Evolutionary conservation across 2,113 vertebrate genomes (phyloP).

Genomic region (rat (Rattus norvegicus)): GRCr8 NC_086025.1:20452001-20452500

Average conservation of each 20-base stretch:
- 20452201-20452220: neutral
- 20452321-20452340: slow-evolving; percentile 49
- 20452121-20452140: slow-evolving; percentile 39
- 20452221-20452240: slow-evolving; percentile 55
- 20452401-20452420: slow-evolving; percentile 42
- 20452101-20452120: neutral
- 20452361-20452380: slow-evolving; percentile 1
- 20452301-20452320: slow-evolving; percentile 14
- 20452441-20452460: slow-evolving; percentile 41
- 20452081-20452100: too few relatives aligned
- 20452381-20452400: neutral
- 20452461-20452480: slow-evolving; percentile 55
- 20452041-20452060: neutral
- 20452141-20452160: slow-evolving; percentile 48
- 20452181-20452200: neutral
- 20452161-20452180: neutral
- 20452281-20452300: neutral
- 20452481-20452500: slow-evolving; percentile 28
- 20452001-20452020: too few relatives aligned
- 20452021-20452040: neutral
- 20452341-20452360: slow-evolving; percentile 33
- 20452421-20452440: slow-evolving; percentile 24
- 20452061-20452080: neutral
- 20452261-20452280: neutral
- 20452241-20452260: slow-evolving; percentile 8